phyloP scores from a whole-genome alignment of 2,888 invertebrate species.

The Piscicola geometra region DNA sequence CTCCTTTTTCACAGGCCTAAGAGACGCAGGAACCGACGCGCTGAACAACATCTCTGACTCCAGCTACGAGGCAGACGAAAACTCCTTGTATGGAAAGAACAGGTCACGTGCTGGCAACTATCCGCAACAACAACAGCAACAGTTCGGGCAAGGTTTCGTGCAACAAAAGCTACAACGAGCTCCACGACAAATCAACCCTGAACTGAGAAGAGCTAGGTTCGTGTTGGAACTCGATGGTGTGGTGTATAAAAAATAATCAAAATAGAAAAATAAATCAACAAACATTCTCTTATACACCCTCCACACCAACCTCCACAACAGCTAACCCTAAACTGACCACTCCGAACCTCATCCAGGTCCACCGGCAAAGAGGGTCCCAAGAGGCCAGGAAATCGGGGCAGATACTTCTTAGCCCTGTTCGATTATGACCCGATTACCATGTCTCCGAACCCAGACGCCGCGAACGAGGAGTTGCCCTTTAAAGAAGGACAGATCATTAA shows the following conservation, averaged over 20 bases:
- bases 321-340: too few species aligned
- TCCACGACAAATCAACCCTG: neutral
- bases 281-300: too few species aligned
- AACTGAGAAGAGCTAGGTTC: neutral
- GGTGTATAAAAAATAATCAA: too few species aligned
- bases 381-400: neutral
- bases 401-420: slow-evolving; percentile 80
- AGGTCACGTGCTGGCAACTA: too few species aligned
- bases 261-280: too few species aligned
- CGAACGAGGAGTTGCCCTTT: slow-evolving; percentile 94
- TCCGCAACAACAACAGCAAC: slow-evolving; percentile 33
- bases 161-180: neutral
- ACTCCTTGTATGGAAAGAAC: neutral
- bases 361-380: neutral
- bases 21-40: neutral
- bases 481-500: slow-evolving; percentile 94
- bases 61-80: slow-evolving; percentile 31
- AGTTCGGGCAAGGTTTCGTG: slow-evolving; percentile 2
- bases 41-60: slow-evolving; percentile 24
- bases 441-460: slow-evolving; percentile 97
- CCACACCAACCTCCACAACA: too few species aligned
- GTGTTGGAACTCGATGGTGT: neutral
- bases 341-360: too few species aligned
- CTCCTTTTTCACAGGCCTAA: neutral
- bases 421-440: slow-evolving; percentile 95